Conservation (phyloP, 2,113 vertebrate species). For the Onychorhynchus coronatus region DNA sequence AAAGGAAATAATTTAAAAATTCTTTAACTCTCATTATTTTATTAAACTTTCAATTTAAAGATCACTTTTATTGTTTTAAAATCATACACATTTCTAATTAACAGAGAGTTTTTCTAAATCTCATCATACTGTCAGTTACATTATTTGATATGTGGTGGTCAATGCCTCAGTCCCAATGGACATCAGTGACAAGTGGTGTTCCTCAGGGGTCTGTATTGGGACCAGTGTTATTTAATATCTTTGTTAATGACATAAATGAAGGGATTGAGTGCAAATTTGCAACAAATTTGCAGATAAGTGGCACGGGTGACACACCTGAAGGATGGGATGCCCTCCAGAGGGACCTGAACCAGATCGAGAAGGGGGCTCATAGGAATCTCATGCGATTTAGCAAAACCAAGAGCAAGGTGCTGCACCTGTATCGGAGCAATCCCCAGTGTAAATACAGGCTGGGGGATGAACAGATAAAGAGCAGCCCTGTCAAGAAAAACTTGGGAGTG, state of each 20-base stretch:
- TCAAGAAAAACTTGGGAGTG: neutral
- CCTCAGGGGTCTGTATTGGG: neutral
- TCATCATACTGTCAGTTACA: neutral
- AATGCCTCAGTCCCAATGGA: neutral
- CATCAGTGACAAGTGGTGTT: neutral
- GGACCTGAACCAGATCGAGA: neutral
- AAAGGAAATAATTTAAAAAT: neutral
- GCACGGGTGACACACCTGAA: neutral
- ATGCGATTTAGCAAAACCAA: neutral
- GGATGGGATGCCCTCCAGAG: neutral
- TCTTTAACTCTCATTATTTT: neutral
- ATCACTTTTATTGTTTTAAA: neutral
- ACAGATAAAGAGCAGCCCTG: neutral
- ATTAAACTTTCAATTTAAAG: constrained; percentile 13
- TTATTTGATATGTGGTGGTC: neutral
- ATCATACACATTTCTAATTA: neutral
- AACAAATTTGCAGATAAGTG: neutral
- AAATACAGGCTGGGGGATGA: neutral
- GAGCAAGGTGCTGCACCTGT: neutral
- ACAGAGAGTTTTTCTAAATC: neutral
- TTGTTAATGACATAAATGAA: neutral
- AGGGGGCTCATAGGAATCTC: neutral
- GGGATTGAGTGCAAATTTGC: rapidly evolving
- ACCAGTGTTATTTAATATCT: neutral
- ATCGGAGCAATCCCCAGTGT: rapidly evolving